phyloP scores from a whole-genome alignment of 2,888 invertebrate species.

The Embidobia sp. region DNA sequence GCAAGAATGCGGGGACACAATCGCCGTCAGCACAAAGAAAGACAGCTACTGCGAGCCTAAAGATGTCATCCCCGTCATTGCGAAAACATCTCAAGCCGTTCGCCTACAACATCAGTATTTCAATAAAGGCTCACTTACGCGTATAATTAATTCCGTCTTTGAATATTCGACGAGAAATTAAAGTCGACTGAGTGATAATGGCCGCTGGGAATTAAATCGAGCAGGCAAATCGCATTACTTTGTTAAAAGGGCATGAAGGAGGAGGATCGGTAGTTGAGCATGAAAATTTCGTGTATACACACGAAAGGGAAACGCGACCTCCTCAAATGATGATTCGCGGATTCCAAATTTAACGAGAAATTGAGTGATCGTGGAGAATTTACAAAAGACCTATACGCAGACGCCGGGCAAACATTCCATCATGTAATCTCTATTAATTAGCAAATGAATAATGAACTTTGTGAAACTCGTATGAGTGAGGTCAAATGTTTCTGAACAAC shows the following conservation, averaged over 20 bases:
- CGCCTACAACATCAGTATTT: slow-evolving; percentile 30
- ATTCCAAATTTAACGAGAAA: slow-evolving; percentile 14
- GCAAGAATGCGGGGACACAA: slow-evolving; percentile 24
- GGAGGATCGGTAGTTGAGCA: slow-evolving; percentile 30
- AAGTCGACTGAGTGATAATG: slow-evolving; percentile 43
- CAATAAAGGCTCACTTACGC: slow-evolving; percentile 45
- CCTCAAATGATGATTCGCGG: slow-evolving; percentile 19
- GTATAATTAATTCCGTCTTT: slow-evolving; percentile 51
- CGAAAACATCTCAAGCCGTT: slow-evolving; percentile 6
- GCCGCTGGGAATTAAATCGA: slow-evolving; percentile 46
- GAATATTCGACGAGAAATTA: slow-evolving; percentile 55
- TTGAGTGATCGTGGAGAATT: background rate
- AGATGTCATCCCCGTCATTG: slow-evolving; percentile 25
- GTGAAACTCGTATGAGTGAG: too few species aligned
- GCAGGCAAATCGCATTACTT: slow-evolving; percentile 49
- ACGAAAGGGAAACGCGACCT: slow-evolving; percentile 27
- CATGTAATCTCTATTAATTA: too few species aligned
- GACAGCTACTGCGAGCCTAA: slow-evolving; percentile 8
- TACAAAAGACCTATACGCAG: too few species aligned
- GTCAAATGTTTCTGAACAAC: too few species aligned
- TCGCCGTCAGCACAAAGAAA: slow-evolving; percentile 16
- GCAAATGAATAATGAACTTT: too few species aligned
- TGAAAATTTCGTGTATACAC: slow-evolving; percentile 36
- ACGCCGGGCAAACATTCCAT: too few species aligned
- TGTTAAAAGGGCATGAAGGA: slow-evolving; percentile 41